Conservation (phyloP, 2,113 vertebrate genomes). For the Leptosomus discolor region DNA sequence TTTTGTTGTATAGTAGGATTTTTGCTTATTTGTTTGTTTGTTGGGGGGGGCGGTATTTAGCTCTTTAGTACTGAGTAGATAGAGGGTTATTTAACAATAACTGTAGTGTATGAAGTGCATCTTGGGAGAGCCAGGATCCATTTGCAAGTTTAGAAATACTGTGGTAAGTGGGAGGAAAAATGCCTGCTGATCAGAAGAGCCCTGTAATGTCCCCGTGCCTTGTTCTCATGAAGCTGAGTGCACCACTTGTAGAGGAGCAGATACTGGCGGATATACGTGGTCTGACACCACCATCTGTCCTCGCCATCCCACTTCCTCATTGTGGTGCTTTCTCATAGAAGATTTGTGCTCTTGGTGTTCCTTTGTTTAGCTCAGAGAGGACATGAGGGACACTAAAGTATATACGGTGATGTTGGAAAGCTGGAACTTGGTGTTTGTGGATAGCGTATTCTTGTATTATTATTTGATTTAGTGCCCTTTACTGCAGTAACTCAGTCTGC, state of each 20-base stretch:
- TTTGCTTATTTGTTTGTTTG: not conserved
- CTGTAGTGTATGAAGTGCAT: not conserved
- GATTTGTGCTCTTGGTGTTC: not conserved
- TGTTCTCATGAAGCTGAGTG: fast-evolving
- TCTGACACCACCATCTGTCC: not conserved
- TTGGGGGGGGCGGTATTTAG: not conserved
- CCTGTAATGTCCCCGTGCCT: not conserved
- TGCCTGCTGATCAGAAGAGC: not conserved
- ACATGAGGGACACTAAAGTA: not conserved
- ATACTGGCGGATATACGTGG: not conserved
- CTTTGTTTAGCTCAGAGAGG: not conserved
- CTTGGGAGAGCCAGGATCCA: not conserved
- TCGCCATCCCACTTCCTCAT: not conserved
- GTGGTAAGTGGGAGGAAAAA: not conserved
- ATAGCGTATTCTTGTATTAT: not conserved
- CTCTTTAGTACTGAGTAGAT: not conserved
- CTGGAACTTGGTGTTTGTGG: not conserved
- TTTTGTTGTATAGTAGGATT: not conserved
- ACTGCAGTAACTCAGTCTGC: not conserved
- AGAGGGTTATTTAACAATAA: not conserved
- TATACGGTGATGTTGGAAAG: not conserved
- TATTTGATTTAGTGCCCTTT: not conserved
- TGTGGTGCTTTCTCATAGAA: not conserved
- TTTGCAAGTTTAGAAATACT: not conserved
- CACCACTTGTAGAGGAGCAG: not conserved